Base-by-base conservation (phyloP, 2,888 invertebrate species). In the Dinocampus coccinellae region DNA sequence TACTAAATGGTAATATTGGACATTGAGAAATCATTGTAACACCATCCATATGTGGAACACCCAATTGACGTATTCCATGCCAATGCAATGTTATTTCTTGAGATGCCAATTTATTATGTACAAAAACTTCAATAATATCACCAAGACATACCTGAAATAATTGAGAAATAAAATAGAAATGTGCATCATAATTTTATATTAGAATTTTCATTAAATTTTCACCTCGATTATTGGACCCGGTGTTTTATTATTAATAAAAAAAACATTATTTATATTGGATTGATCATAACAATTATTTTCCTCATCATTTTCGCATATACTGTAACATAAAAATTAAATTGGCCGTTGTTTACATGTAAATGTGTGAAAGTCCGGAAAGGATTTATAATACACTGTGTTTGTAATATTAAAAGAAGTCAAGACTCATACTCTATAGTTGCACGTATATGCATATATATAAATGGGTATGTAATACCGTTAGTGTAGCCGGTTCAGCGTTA, bases 41-140 rank as follows among this genome's bases (percentile, higher is more conserved):
- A 2, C 89, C 88, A 69, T 89, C 89, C 87, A 88, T 88, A 77
- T 85, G 82, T 16, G 81, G 81, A 0, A 80, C 81, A 11, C 77
- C 80, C 11, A 75, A 76, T 73, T 87, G 88, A 55, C 82, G 82
- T 11, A 88, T 66, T 10, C 90, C 90, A 78, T 90, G 90, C 89
- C 89, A 90, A 80, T 90, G 90, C 20, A 90, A 84, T 42, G 88
- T 77, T 39, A 83, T 60, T 58, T 83, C 83, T 10, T 77, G 72
- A 6, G 78, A 75, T 24, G 76, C 77, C 42, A 83, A 72, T 73
- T 73, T 76, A 61, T 83, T 83, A 39, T 81, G 73, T 6, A 83
- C 64, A 36, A 79, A 47, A 2, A 83, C 76, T 52, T 82, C 82
- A 34, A 83, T 60, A 9, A 77, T 79, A 55, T 83, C 83, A 3